A percentile compares a stretch with the other conserved stretches of the same genome.
phyloP scores from a whole-genome alignment of 1,140 invertebrate species.

The Hetaerina americana region DNA sequence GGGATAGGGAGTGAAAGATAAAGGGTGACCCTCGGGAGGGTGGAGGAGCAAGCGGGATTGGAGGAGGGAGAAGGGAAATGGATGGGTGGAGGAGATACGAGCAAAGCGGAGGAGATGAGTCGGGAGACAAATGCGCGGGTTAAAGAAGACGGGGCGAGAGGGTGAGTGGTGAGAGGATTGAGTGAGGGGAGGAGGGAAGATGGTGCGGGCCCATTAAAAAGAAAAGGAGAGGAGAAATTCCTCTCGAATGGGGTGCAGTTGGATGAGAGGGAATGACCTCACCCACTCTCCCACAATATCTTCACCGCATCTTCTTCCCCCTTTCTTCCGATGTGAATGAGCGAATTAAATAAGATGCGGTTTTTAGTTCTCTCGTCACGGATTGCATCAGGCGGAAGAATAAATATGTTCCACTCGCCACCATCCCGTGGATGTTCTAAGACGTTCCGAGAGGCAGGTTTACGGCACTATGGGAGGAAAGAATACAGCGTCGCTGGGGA shows the following conservation, averaged over 20 bases:
- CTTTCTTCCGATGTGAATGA: too few relatives aligned
- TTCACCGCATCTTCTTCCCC: too few relatives aligned
- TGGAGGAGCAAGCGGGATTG: neutral
- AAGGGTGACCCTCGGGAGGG: neutral
- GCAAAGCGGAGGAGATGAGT: too few relatives aligned
- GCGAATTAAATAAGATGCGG: too few relatives aligned
- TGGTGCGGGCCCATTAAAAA: neutral
- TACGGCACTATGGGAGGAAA: too few relatives aligned
- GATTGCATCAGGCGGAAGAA: too few relatives aligned
- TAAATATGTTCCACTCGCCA: too few relatives aligned
- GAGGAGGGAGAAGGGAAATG: neutral
- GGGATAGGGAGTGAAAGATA: neutral
- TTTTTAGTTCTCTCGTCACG: too few relatives aligned
- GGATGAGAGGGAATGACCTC: neutral
- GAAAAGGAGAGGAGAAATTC: neutral
- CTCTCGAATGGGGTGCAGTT: neutral
- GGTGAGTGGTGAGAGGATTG: neutral
- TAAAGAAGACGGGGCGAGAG: neutral
- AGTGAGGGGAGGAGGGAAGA: neutral
- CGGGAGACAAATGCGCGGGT: neutral
- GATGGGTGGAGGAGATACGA: neutral
- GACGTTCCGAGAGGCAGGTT: too few relatives aligned
- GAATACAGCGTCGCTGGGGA: too few relatives aligned
- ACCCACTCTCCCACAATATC: too few relatives aligned
- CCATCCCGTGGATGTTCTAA: too few relatives aligned